A percentile compares a stretch with the other conserved stretches of the same genome.
Evolutionary conservation across 1,140 invertebrate species (phyloP).

Genomic region (Lysiphlebus fabarum): DNA sequence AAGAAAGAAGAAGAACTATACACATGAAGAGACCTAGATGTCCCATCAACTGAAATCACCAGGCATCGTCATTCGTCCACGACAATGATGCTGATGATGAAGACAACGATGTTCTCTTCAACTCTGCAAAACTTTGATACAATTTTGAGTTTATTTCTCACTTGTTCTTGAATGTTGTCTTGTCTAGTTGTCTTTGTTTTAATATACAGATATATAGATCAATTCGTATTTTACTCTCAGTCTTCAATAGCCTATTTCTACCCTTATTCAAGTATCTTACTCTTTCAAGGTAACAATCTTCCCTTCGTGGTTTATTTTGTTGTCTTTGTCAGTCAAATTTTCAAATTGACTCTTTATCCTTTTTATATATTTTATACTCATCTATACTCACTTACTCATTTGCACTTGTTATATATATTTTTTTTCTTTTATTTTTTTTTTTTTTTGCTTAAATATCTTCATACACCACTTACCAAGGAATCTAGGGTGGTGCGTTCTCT

Average conservation of each 20-base stretch:
- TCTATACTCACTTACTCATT: slow-evolving; percentile 16
- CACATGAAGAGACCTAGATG: too few relatives aligned
- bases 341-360: too few relatives aligned
- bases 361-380: too few relatives aligned
- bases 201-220: too few relatives aligned
- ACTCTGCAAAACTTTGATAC: too few relatives aligned
- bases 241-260: slow-evolving; percentile 2
- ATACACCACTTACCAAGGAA: slow-evolving; percentile 45
- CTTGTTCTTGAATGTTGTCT: not conserved
- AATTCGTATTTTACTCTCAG: too few relatives aligned
- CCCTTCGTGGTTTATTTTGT: too few relatives aligned
- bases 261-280: slow-evolving; percentile 1
- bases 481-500: slow-evolving; percentile 44
- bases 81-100: not conserved
- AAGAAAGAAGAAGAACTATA: too few relatives aligned
- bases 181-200: not conserved
- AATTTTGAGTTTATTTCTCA: too few relatives aligned
- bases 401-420: slow-evolving; percentile 17
- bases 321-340: too few relatives aligned
- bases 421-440: slow-evolving; percentile 37
- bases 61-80: not conserved
- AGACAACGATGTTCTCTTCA: too few relatives aligned
- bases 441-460: slow-evolving; percentile 42
- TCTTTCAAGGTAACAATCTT: not conserved
- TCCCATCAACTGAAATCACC: not conserved